A percentile compares a stretch with the other conserved stretches of the same genome.
Conservation (phyloP, 2,888 invertebrate genomes). For the Mimas tiliae region DNA sequence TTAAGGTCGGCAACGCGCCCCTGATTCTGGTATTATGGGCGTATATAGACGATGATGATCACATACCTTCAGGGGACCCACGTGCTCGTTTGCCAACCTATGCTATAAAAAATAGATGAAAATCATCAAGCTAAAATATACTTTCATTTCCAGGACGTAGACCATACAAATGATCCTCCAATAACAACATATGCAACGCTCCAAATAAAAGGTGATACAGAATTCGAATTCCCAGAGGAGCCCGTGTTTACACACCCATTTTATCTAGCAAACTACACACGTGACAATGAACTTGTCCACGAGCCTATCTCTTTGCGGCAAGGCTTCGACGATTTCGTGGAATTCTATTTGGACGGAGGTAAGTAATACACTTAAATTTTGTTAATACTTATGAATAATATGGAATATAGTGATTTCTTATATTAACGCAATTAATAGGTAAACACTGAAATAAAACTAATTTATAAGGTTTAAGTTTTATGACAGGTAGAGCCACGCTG, state of each 20-base stretch:
- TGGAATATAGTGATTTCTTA: too few relatives aligned
- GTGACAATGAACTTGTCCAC: slow-evolving; percentile 51
- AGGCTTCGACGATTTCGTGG: slow-evolving; percentile 65
- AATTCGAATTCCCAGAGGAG: slow-evolving; percentile 71
- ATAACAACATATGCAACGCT: slow-evolving; percentile 55
- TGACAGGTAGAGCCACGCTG: too few relatives aligned
- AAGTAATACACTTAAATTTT: slow-evolving; percentile 34
- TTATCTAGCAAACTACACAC: slow-evolving; percentile 72
- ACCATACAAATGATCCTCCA: slow-evolving; percentile 58
- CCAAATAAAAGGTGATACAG: slow-evolving; percentile 61
- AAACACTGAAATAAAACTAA: too few relatives aligned
- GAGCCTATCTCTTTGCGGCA: slow-evolving; percentile 58
- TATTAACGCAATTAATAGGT: too few relatives aligned
- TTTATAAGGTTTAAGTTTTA: too few relatives aligned
- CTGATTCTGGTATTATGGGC: too few relatives aligned
- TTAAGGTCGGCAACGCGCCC: too few relatives aligned
- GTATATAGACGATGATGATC: too few relatives aligned
- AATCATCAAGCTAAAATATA: neutral
- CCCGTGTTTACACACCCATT: slow-evolving; percentile 72
- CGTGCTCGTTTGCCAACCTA: too few relatives aligned
- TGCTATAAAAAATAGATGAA: too few relatives aligned
- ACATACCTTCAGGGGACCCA: too few relatives aligned
- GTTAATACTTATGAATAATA: too few relatives aligned
- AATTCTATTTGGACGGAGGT: slow-evolving; percentile 67
- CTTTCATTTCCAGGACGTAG: slow-evolving; percentile 61